phyloP scores from a whole-genome alignment of 2,113 vertebrate species.

The Gadus macrocephalus region DNA sequence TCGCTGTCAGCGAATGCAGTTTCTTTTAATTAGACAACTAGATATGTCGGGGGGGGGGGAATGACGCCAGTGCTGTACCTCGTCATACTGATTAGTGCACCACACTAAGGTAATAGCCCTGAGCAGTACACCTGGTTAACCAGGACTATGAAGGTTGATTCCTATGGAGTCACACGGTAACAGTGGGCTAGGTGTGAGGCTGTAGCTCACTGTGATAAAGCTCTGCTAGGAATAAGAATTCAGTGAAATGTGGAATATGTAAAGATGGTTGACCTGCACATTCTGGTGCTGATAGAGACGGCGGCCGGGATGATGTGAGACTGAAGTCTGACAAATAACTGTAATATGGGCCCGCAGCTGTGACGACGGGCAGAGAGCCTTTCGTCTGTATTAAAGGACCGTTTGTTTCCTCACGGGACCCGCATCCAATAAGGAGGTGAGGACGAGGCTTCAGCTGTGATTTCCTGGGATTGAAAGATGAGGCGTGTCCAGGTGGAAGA shows the following conservation, averaged over 20 bases:
- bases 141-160: neutral
- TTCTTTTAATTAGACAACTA: too few relatives aligned
- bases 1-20: too few relatives aligned
- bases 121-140: slow-evolving; percentile 31
- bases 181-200: slow-evolving; percentile 28
- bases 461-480: slow-evolving; percentile 20
- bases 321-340: slow-evolving; percentile 33
- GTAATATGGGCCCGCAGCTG: slow-evolving; percentile 30
- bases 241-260: slow-evolving; percentile 30
- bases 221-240: slow-evolving; percentile 43
- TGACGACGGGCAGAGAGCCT: slow-evolving; percentile 36
- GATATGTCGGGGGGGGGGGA: neutral
- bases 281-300: slow-evolving; percentile 21
- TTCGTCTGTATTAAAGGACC: slow-evolving; percentile 49
- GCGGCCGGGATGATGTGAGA: slow-evolving; percentile 31
- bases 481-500: slow-evolving; percentile 11
- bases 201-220: slow-evolving; percentile 15
- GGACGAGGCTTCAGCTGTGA: slow-evolving; percentile 29
- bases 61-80: slow-evolving; percentile 13
- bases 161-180: slow-evolving; percentile 7
- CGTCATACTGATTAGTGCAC: slow-evolving; percentile 16
- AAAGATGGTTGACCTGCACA: slow-evolving; percentile 40
- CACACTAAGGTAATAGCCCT: slow-evolving; percentile 30
- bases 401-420: slow-evolving; percentile 47
- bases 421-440: slow-evolving; percentile 27